A percentile compares a stretch with the other conserved stretches of the same genome.
phyloP scores from a whole-genome alignment of 2,888 invertebrate species.

The Drosophila neutralis region DNA sequence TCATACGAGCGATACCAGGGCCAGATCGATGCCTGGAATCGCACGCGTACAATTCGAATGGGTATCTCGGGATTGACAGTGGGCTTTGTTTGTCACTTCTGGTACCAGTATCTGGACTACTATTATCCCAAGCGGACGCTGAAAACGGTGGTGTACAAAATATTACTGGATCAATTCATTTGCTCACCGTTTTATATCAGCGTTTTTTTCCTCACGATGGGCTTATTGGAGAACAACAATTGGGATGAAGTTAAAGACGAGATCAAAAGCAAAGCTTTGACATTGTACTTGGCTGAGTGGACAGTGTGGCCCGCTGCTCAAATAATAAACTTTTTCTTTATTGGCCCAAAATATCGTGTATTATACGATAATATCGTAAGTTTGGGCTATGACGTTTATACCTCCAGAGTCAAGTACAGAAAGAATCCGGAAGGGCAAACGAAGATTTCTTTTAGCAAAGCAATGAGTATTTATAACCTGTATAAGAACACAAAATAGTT shows the following conservation, averaged over 20 bases:
- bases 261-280: constrained; percentile 89
- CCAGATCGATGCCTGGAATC: constrained; percentile 86
- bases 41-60: constrained; percentile 89
- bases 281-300: constrained; percentile 93
- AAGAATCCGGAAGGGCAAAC: constrained; percentile 18
- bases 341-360: constrained; percentile 92
- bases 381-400: constrained; percentile 92
- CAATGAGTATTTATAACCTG: constrained; percentile 15
- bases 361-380: constrained; percentile 93
- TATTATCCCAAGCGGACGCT: constrained; percentile 89
- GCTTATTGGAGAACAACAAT: constrained; percentile 88
- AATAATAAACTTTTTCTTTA: constrained; percentile 93
- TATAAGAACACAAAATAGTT: constrained; percentile 13
- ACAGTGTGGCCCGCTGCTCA: constrained; percentile 96
- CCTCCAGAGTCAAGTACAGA: constrained; percentile 90
- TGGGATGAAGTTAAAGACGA: constrained; percentile 88
- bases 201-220: constrained; percentile 91
- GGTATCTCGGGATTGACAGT: constrained; percentile 90
- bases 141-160: constrained; percentile 89
- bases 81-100: constrained; percentile 93
- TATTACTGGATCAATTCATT: constrained; percentile 91
- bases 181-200: constrained; percentile 92
- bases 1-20: constrained; percentile 88
- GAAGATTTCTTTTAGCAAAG: constrained; percentile 3
- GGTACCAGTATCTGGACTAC: constrained; percentile 92